Conservation (phyloP, 2,113 vertebrate genomes). For the Heterotis niloticus region DNA sequence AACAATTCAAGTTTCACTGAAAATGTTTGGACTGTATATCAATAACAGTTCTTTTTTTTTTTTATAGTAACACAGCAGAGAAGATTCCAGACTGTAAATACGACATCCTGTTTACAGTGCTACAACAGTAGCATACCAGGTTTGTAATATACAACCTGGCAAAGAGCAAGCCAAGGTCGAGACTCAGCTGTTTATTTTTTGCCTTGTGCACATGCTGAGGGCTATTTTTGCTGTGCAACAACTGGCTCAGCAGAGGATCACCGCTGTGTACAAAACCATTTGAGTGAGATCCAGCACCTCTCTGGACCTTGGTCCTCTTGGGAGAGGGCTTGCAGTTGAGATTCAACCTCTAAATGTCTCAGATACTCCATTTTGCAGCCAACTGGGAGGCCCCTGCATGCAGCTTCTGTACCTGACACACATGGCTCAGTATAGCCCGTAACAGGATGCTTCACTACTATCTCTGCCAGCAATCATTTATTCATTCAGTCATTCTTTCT, state of each 20-base stretch:
- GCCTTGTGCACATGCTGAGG: constrained; percentile 36
- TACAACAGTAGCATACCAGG: neutral
- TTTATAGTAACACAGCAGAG: neutral
- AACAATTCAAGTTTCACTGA: neutral
- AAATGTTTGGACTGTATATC: neutral
- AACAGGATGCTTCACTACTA: too few relatives aligned
- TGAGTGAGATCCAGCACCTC: constrained; percentile 48
- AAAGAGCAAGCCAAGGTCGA: constrained; percentile 39
- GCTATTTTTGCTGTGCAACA: constrained; percentile 52
- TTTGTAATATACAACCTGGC: neutral
- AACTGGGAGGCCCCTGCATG: neutral
- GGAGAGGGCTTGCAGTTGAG: neutral
- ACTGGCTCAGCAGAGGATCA: constrained; percentile 46
- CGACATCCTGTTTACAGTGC: neutral
- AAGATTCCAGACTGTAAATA: neutral
- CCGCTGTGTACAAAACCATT: constrained; percentile 52
- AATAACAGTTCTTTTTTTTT: neutral
- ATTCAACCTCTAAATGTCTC: neutral
- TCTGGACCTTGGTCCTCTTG: constrained; percentile 30
- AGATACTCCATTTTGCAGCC: neutral
- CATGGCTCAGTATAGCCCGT: neutral
- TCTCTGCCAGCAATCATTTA: neutral
- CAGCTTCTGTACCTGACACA: constrained; percentile 14
- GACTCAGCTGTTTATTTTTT: constrained; percentile 38
- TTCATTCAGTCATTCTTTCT: neutral